These are phyloP conservation scores for Pteruthius melanotis DNA, from an alignment of 2,113 vertebrate genomes.

Conservation along the genomic window DNA sequence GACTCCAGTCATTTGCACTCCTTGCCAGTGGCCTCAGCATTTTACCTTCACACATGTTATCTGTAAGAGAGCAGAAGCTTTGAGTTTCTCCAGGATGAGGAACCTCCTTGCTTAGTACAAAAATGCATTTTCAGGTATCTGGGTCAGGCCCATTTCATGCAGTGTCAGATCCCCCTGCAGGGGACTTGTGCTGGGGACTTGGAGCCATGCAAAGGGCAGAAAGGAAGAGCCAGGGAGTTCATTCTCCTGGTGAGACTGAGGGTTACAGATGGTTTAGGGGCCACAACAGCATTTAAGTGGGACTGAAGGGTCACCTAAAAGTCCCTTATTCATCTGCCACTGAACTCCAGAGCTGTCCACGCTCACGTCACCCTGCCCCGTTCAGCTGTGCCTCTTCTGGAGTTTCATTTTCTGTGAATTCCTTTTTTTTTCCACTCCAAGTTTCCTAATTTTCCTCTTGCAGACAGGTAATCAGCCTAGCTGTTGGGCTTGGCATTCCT, in stretches of 20 bases:
- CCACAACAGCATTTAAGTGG: background rate
- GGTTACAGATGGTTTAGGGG: background rate
- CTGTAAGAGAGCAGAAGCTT: background rate
- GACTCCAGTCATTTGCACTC: background rate
- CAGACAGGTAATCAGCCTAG: background rate
- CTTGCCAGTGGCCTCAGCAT: background rate
- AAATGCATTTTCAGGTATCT: background rate
- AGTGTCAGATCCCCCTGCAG: background rate
- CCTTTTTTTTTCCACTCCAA: background rate
- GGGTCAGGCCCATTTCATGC: background rate
- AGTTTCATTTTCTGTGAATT: background rate
- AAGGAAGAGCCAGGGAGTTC: background rate
- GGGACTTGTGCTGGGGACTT: background rate
- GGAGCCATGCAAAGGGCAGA: background rate
- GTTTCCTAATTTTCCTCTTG: background rate
- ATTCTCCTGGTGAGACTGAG: background rate
- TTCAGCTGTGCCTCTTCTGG: background rate
- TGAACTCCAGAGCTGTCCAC: background rate
- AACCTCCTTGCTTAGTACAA: background rate
- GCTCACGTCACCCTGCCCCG: rapidly evolving
- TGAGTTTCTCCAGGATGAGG: background rate
- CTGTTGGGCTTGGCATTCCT: background rate
- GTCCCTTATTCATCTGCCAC: background rate
- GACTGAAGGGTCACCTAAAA: background rate
- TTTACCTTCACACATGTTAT: background rate